Base-by-base conservation (phyloP, 1,140 invertebrate species). In the Campoletis sonorensis region DNA sequence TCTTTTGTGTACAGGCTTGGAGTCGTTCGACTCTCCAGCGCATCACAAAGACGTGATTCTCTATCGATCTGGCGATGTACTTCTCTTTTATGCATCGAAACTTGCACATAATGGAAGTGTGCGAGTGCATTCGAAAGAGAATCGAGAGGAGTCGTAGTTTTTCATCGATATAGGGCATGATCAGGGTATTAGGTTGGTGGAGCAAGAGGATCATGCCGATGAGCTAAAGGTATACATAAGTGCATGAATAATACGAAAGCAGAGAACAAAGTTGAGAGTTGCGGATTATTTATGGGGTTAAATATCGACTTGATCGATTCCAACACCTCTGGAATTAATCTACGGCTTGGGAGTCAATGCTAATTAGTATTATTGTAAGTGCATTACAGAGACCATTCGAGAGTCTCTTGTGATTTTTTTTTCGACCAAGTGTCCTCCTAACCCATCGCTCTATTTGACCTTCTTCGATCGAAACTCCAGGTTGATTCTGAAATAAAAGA, bases 331-430 rank as follows among this genome's bases (percentile, higher is more conserved):
- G 82, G 84, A 86, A 86, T 85, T 83, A 85, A 87, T 86, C 81
- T 79, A 85, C 83, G 64, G 68, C 79, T 79, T 80, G 5, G 15
- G 18, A 61, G 76, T 67, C 76, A 82, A 86, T 85, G 84, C 84
- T 88, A 87, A 89, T 88, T 87, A 87, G 83, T 78, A 84, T 85
- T 86, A 88, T 87, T 88, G 84, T 84, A 79, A 81, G 82, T 81
- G 80, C 73, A 33, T 30, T 54, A 54, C 4, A 51, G 8, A 54
- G 51, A 54, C 18, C 51, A n/a, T 21, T 54, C 8, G 51, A 4
- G 3, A 2, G 49, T 51, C 1, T 51, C 49, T 51, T 51, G n/a
- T n/a, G n/a, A 33, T 33, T 4, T 58, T 58, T 58, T 2, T 1
- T 13, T 27, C 23, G 21, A 23, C 23, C 3, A 1, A 64, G 23